These are phyloP conservation scores for Patella depressa DNA, from an alignment of 2,888 invertebrate genomes.

Conservation along the genomic window DNA sequence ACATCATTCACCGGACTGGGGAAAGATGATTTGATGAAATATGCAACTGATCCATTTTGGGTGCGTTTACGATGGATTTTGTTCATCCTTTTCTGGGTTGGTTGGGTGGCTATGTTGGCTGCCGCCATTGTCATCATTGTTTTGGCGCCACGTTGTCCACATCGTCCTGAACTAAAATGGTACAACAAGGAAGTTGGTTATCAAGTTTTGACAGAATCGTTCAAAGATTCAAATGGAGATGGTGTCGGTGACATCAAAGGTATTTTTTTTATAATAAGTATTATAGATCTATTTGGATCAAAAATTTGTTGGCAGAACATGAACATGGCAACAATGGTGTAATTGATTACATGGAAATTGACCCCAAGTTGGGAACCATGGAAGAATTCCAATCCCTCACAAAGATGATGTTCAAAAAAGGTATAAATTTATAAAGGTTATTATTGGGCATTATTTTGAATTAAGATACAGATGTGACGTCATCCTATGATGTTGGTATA, in stretches of 20 bases:
- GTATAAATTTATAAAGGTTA: slow-evolving; percentile 32
- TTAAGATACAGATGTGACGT: too few relatives aligned
- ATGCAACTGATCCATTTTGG: slow-evolving; percentile 98
- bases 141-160: slow-evolving; percentile 82
- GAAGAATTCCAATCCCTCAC: slow-evolving; percentile 76
- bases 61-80: slow-evolving; percentile 90
- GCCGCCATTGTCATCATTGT: slow-evolving; percentile 94
- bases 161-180: slow-evolving; percentile 81
- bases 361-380: slow-evolving; percentile 81
- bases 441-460: too few relatives aligned
- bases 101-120: slow-evolving; percentile 93
- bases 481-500: too few relatives aligned
- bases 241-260: slow-evolving; percentile 80
- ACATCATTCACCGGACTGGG: slow-evolving; percentile 85
- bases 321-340: slow-evolving; percentile 86
- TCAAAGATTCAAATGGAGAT: slow-evolving; percentile 78
- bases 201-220: slow-evolving; percentile 78
- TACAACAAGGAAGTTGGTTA: slow-evolving; percentile 86
- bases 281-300: too few relatives aligned
- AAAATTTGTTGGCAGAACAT: too few relatives aligned
- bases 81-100: slow-evolving; percentile 91
- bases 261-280: slow-evolving; percentile 23
- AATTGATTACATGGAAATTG: slow-evolving; percentile 81
- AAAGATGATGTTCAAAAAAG: slow-evolving; percentile 59
- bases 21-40: slow-evolving; percentile 96